phyloP scores from a whole-genome alignment of 2,888 invertebrate genomes.

The Chrysolina oricalcia region DNA sequence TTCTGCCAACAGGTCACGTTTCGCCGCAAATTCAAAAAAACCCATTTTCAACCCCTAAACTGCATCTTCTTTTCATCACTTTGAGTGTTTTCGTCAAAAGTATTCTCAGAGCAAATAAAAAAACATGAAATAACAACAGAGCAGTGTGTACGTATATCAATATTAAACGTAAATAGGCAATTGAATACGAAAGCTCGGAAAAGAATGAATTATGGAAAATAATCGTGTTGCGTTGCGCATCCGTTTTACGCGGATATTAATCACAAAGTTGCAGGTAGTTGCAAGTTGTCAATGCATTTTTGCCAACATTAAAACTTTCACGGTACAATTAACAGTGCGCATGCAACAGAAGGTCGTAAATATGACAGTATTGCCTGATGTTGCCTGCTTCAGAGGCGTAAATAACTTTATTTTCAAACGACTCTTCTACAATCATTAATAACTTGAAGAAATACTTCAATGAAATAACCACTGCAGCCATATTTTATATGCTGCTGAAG shows the following conservation, averaged over 20 bases:
- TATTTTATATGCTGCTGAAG: neutral
- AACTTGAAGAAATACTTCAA: slow-evolving; percentile 18
- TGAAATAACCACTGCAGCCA: slow-evolving; percentile 6
- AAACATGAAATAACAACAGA: no score
- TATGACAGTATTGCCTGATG: slow-evolving; percentile 47
- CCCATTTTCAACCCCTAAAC: no score
- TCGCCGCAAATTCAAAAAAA: no score
- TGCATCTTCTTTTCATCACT: no score
- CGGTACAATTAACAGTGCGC: slow-evolving; percentile 52
- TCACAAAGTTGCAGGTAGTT: slow-evolving; percentile 37
- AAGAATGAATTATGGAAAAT: slow-evolving; percentile 28
- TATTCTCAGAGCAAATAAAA: no score
- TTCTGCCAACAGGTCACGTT: no score
- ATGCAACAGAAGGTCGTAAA: slow-evolving; percentile 56
- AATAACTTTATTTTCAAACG: slow-evolving; percentile 64
- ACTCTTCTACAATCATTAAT: slow-evolving; percentile 42
- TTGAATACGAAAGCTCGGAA: slow-evolving; percentile 15
- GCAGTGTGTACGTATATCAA: no score
- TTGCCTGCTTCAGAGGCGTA: slow-evolving; percentile 64
- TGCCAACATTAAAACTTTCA: slow-evolving; percentile 38
- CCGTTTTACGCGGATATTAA: slow-evolving; percentile 38
- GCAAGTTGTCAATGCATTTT: slow-evolving; percentile 37
- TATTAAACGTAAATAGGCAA: slow-evolving; percentile 1
- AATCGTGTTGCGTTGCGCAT: slow-evolving; percentile 36
- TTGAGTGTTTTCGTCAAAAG: no score